Evolutionary conservation across 1,140 invertebrate species (phyloP).

Genomic region (Zophobas morio): DNA sequence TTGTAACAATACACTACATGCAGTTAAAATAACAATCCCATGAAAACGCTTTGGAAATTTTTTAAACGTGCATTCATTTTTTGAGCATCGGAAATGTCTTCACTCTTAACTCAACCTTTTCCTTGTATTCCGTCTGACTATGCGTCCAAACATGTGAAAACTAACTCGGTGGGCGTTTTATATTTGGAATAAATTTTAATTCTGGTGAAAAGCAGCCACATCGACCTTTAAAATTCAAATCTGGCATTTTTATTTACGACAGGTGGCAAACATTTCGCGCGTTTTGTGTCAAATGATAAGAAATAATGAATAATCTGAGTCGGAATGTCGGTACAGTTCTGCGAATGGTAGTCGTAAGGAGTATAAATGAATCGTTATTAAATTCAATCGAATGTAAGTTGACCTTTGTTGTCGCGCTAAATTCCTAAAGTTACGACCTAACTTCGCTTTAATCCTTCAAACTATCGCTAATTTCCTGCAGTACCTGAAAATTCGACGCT

Average conservation of each 20-base stretch:
- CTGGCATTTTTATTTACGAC: no score
- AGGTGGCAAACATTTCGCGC: no score
- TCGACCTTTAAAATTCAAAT: no score
- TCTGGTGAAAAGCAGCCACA: not conserved
- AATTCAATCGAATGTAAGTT: conserved; percentile 39
- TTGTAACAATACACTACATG: no score
- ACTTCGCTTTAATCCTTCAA: not conserved
- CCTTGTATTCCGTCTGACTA: not conserved
- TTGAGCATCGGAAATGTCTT: conserved; percentile 3
- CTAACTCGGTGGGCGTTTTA: conserved; percentile 10
- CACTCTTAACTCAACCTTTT: not conserved
- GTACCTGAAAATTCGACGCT: no score
- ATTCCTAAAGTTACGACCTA: conserved; percentile 27
- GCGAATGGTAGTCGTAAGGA: conserved; percentile 7
- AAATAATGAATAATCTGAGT: conserved; percentile 37
- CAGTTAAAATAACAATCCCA: no score
- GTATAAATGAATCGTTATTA: conserved; percentile 38
- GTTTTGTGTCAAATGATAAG: conserved; percentile 30
- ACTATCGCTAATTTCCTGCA: no score
- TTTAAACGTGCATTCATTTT: no score
- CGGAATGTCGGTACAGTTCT: conserved; percentile 31
- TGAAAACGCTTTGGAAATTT: no score
- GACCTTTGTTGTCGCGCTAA: conserved; percentile 37
- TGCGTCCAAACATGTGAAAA: not conserved
- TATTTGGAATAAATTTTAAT: conserved; percentile 13